Evolutionary conservation across 1,140 invertebrate genomes (phyloP).

Genomic region (Dreissena polymorpha): DNA sequence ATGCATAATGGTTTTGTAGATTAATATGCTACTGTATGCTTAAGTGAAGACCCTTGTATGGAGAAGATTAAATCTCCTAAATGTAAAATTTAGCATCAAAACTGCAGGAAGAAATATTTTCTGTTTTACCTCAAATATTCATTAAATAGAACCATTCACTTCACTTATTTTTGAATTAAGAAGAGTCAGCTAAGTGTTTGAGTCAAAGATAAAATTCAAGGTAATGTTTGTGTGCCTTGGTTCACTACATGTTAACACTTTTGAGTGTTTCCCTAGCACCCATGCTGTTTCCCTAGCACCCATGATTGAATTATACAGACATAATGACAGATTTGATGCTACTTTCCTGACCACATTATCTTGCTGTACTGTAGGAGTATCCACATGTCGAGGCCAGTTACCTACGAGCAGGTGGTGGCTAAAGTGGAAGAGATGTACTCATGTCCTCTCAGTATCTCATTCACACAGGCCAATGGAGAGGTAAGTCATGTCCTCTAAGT

Average conservation of each 20-base stretch:
- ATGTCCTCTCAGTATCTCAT: slow-evolving; percentile 66
- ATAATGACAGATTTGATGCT: not conserved
- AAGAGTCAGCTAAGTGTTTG: not conserved
- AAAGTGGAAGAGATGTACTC: slow-evolving; percentile 71
- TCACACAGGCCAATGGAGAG: slow-evolving; percentile 72
- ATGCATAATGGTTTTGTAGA: not conserved
- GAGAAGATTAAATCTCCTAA: too few species aligned
- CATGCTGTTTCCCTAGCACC: not conserved
- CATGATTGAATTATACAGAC: not conserved
- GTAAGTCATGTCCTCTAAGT: slow-evolving; percentile 56
- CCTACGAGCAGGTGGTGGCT: slow-evolving; percentile 60
- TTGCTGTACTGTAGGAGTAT: slow-evolving; percentile 56
- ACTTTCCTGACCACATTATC: not conserved
- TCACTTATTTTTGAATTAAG: not conserved
- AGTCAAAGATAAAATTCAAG: not conserved
- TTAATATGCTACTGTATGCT: not conserved
- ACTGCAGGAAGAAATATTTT: not conserved
- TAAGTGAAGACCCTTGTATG: not conserved
- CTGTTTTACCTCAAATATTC: not conserved
- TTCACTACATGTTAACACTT: not conserved
- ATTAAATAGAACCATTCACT: not conserved
- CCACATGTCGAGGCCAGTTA: slow-evolving; percentile 58
- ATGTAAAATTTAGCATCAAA: too few species aligned
- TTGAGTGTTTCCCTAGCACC: not conserved
- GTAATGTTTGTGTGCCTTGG: not conserved